A percentile compares a stretch with the other conserved stretches of the same genome.
phyloP scores from a whole-genome alignment of 2,113 vertebrate species.

The Sinocyclocheilus anshuiensis region DNA sequence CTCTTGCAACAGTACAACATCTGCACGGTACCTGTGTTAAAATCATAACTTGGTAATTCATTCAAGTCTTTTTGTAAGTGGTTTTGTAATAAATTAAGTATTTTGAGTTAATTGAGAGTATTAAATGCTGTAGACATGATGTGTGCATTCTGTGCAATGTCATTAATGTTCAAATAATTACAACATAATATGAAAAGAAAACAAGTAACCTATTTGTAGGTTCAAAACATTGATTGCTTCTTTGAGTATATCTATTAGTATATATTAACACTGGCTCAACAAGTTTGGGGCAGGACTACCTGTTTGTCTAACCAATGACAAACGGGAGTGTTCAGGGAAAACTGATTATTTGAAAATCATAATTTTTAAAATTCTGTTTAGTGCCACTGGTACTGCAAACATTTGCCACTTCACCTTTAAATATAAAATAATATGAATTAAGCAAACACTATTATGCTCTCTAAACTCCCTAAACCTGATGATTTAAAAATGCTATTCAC shows the following conservation, averaged over 20 bases:
- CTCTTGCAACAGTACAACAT: conserved; percentile 85
- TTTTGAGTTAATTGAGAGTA: too few species aligned
- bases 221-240: neutral
- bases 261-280: neutral
- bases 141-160: neutral
- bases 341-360: too few species aligned
- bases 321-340: neutral
- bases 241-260: neutral
- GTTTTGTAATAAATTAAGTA: neutral
- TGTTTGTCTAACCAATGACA: neutral
- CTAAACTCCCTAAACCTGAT: neutral
- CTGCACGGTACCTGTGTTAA: conserved; percentile 76
- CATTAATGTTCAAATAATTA: neutral
- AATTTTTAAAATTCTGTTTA: neutral
- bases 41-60: neutral
- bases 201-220: neutral
- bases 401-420: neutral
- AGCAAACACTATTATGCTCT: neutral
- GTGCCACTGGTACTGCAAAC: neutral
- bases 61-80: neutral
- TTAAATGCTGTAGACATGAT: neutral
- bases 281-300: neutral
- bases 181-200: neutral
- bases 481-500: neutral
- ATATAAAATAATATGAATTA: neutral